Evolutionary conservation across 2,113 vertebrate species (phyloP), one percentile per base, ranked within the genome.

Genomic region (Colaptes auratus): DNA sequence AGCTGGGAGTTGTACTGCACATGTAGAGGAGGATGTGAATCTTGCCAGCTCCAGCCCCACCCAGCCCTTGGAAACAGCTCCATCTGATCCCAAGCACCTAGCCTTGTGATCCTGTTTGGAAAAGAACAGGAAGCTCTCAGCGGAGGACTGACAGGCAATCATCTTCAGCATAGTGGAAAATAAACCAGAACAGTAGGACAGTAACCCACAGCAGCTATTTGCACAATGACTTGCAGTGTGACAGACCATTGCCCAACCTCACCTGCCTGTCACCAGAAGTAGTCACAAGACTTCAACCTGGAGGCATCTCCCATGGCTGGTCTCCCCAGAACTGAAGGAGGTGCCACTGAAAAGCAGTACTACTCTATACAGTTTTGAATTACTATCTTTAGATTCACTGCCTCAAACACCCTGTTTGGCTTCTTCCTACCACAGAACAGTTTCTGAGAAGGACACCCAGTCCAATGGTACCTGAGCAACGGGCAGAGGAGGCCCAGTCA

Each of bases 241-340:
- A 35, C 25, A 58, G 53, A 31, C 28, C 33, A 6, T 11, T 56
- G 30, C 42, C 11, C 10, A 56, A 59, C 35, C n/a, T 31, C 33
- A 9, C 50, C 25, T 21, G 7, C 35, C 0, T 4, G 10, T 70
- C 59, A 23, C 1, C 0, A 64, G 33, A 58, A 21, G 42, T 70
- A 46, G 80, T 7, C 65, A 39, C 2, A 3, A 27, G 16, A 80
- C 44, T 14, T 24, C 71, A 76, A 12, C 25, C 1, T 1, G 3
- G 42, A 80, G 28, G 35, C 52, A 52, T 11, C 75, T 73, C 78
- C 60, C 18, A 10, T 46, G 58, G 35, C 85, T 66, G 15, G 50
- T 52, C 50, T 52, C 19, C 25, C 36, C 25, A 13, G 13, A 2
- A 7, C 39, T 52, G 28, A 67, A 75, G 15, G 55, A 35, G 11